Base-by-base conservation (phyloP, 2,888 invertebrate species). In the Phania funesta region DNA sequence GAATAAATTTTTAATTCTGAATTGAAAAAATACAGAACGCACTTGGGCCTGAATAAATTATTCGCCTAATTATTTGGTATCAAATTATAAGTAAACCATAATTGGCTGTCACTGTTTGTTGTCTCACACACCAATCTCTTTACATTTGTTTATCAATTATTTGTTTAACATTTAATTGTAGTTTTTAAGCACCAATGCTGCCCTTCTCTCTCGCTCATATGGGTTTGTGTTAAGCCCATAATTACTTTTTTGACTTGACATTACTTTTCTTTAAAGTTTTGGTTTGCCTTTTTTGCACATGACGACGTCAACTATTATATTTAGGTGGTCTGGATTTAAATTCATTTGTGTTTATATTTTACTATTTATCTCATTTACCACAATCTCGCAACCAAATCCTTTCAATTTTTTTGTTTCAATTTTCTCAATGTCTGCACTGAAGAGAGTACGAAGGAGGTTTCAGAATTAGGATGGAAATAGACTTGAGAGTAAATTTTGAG, bases 261-360 rank as follows among this genome's bases (percentile, higher is more conserved):
- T 29, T 4, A 13, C 2, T 0, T n/a, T 56, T 16, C 20, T 22
- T 41, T 26, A 11, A 0, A 9, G 9, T 18, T 56, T 44, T 22
- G 22, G 5, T 18, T 24, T 24, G 24, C 13, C 16, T 44, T 41
- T 6, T 24, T 13, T 60, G 35, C 7, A 13, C 9, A 18, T 60
- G 41, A 32, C 38, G 26, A 26, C 35, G 32, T 44, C n/a, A n/a
- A n/a, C 41, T 16, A 32, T 41, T 67, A 7, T 29, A 29, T 58
- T 60, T 58, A 4, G 35, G 26, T 65, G 32, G 13, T 74, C 22
- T 35, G 44, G 20, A 60, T 48, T 78, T 56, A 50, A 22, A 73
- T 70, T 52, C 65, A 7, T 20, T 44, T 67, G 18, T 65, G 32
- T 22, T 32, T 32, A 35, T 24, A 50, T 60, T 58, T 20, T 0